A percentile compares a stretch with the other conserved stretches of the same genome.
phyloP scores from a whole-genome alignment of 1,140 invertebrate species.

The Thalassaphorura encarpata region DNA sequence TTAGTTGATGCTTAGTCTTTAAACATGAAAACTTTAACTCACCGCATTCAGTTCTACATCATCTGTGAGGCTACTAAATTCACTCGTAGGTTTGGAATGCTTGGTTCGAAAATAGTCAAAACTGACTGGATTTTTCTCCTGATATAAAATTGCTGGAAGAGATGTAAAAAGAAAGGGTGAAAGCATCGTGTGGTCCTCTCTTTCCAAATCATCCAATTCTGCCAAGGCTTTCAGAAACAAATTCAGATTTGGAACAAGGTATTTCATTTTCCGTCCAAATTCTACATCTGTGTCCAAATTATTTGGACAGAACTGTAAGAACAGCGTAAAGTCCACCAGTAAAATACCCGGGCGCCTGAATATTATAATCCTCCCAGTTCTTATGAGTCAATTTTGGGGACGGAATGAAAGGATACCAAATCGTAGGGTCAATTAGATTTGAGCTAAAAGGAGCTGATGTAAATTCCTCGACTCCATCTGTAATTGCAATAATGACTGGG shows the following conservation, averaged over 20 bases:
- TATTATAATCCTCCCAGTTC: constrained; percentile 20
- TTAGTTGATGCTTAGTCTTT: too few relatives aligned
- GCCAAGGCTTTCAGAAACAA: constrained; percentile 11
- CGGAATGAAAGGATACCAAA: constrained; percentile 7
- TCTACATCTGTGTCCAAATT: not conserved
- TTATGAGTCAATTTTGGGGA: not conserved
- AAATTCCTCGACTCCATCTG: constrained; percentile 28
- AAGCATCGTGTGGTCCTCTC: not conserved
- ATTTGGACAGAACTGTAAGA: not conserved
- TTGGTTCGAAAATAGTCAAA: constrained; percentile 15
- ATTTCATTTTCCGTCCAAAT: not conserved
- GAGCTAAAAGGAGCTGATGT: constrained; percentile 21
- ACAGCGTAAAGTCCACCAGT: constrained; percentile 28
- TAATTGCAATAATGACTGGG: constrained; percentile 18
- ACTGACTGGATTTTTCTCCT: constrained; percentile 9
- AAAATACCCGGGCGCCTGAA: constrained; percentile 24
- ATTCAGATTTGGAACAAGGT: constrained; percentile 13
- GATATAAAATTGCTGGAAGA: constrained; percentile 22
- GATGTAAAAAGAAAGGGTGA: constrained; percentile 15
- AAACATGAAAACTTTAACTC: too few relatives aligned
- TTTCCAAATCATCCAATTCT: constrained; percentile 16
- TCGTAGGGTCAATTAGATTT: constrained; percentile 10
- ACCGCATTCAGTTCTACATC: too few relatives aligned
- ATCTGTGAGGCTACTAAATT: too few relatives aligned
- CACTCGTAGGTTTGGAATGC: too few relatives aligned